These are phyloP conservation scores for Drosophila buzzatii DNA, from an alignment of 2,888 invertebrate species.

Conservation along the genomic window DNA sequence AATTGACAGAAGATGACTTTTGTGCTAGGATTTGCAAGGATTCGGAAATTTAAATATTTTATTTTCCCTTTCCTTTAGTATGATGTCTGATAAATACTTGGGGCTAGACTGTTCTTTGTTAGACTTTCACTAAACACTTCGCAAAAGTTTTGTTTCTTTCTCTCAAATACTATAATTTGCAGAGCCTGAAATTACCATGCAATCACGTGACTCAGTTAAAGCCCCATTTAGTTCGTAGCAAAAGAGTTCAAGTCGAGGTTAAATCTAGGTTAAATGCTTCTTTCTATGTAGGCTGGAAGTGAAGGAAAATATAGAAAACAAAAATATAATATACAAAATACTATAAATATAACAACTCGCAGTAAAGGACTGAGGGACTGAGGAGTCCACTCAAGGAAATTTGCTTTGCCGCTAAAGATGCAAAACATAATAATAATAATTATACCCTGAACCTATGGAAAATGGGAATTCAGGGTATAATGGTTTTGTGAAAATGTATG, in stretches of 20 bases:
- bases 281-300: not conserved
- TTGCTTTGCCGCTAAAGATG: too few relatives aligned
- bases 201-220: not conserved
- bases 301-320: not conserved
- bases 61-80: not conserved
- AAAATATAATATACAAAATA: too few relatives aligned
- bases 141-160: not conserved
- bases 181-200: not conserved
- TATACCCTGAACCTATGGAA: too few relatives aligned
- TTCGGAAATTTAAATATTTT: not conserved
- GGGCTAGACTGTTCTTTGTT: not conserved
- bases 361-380: too few relatives aligned
- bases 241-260: not conserved
- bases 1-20: not conserved
- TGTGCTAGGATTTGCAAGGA: not conserved
- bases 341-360: too few relatives aligned
- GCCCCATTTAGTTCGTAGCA: not conserved
- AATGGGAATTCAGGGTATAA: too few relatives aligned
- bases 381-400: too few relatives aligned
- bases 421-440: too few relatives aligned
- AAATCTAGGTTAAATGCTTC: not conserved
- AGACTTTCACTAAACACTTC: not conserved
- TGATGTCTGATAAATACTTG: not conserved
- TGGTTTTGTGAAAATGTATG: too few relatives aligned
- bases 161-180: not conserved